Percentiles rank a stretch among this genome's conserved stretches.
Conservation (phyloP, 2,113 vertebrate genomes). For the Grammomys surdaster region DNA sequence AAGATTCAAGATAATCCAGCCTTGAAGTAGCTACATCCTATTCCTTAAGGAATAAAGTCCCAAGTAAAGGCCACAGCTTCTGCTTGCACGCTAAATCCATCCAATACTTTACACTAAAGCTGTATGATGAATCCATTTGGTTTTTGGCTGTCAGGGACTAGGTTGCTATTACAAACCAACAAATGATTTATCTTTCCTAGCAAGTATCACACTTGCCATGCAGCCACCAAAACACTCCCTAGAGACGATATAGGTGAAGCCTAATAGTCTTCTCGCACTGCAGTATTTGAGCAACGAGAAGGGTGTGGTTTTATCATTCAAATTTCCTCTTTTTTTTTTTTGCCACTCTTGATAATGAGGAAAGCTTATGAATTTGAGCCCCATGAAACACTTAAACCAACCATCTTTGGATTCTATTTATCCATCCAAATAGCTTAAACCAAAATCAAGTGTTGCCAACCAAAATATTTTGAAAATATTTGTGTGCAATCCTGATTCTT, state of each 20-base stretch:
- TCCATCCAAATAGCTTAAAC: background rate
- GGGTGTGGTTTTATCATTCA: background rate
- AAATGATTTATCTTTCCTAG: background rate
- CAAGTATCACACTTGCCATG: background rate
- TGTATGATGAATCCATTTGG: background rate
- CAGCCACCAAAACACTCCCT: background rate
- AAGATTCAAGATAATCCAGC: background rate
- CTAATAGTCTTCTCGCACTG: background rate
- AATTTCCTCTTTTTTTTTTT: background rate
- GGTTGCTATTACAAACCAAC: background rate
- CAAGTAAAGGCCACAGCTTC: background rate
- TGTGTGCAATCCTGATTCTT: background rate
- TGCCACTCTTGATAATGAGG: background rate
- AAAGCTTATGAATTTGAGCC: background rate
- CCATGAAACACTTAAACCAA: background rate
- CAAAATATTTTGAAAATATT: conserved; percentile 53
- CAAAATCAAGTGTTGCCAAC: conserved; percentile 19
- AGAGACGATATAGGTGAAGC: background rate
- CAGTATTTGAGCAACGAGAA: background rate
- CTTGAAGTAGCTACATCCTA: background rate
- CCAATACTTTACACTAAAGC: background rate
- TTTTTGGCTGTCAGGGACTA: background rate
- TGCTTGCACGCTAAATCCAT: background rate
- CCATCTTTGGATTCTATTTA: background rate
- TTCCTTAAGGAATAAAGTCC: background rate